Evolutionary conservation across 1,140 invertebrate genomes (phyloP).

Genomic region (Bombyx mandarina): DNA sequence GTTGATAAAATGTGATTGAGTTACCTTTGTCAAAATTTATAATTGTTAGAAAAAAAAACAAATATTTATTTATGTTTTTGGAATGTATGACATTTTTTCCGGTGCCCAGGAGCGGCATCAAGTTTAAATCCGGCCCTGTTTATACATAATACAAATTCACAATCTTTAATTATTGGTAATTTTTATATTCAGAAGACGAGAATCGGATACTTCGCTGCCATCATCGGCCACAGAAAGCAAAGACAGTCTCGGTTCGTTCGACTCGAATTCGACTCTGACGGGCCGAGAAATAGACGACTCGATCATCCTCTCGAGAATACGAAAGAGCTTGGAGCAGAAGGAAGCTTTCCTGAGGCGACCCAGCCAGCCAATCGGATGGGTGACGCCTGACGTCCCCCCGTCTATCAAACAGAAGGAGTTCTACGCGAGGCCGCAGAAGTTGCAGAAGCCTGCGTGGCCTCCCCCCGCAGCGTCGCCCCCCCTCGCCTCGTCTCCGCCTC

Average conservation of each 20-base stretch:
- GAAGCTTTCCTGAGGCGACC: conserved; percentile 87
- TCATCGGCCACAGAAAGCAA: conserved; percentile 75
- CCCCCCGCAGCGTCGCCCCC: conserved; percentile 67
- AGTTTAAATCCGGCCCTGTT: neutral
- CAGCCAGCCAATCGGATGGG: conserved; percentile 76
- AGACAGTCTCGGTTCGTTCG: conserved; percentile 76
- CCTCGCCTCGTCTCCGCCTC: conserved; percentile 47
- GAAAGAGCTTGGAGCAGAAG: conserved; percentile 88
- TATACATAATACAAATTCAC: neutral
- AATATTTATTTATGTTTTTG: no score
- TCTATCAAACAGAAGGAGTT: conserved; percentile 78
- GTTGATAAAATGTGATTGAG: no score
- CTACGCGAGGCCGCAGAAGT: conserved; percentile 82
- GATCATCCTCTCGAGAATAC: conserved; percentile 78
- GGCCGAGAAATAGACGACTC: conserved; percentile 78
- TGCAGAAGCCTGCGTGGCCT: conserved; percentile 82
- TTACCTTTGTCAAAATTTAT: no score
- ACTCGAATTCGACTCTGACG: conserved; percentile 77
- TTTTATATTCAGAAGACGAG: conserved; percentile 59
- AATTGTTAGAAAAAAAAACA: no score
- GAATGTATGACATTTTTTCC: no score
- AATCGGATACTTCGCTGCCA: conserved; percentile 72
- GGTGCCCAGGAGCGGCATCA: no score
- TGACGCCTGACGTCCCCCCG: conserved; percentile 56
- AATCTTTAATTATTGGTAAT: neutral